phyloP scores from a whole-genome alignment of 2,888 invertebrate species.

The Acanthosepion esculentum region DNA sequence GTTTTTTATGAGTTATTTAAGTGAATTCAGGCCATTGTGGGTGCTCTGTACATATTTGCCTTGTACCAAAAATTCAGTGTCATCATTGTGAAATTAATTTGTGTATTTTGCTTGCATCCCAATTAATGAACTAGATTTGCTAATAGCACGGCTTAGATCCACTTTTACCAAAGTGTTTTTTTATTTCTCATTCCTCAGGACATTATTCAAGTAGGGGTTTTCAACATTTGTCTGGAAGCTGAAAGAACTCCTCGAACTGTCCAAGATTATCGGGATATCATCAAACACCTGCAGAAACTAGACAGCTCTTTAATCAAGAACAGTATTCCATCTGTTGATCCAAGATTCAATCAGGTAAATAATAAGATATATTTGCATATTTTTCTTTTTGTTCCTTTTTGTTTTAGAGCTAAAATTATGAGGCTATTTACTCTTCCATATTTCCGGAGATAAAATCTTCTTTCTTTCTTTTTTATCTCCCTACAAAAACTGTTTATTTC shows the following conservation, averaged over 20 bases:
- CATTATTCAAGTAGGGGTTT: conserved; percentile 75
- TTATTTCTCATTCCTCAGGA: conserved; percentile 53
- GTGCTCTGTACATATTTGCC: too few species aligned
- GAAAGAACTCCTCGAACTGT: conserved; percentile 84
- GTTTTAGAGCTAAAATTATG: too few species aligned
- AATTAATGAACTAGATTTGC: not conserved
- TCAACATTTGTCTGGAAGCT: conserved; percentile 81
- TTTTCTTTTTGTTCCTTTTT: too few species aligned
- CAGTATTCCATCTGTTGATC: not conserved
- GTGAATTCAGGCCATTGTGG: too few species aligned
- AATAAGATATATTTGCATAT: not conserved
- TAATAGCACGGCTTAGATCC: not conserved
- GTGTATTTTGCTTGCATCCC: too few species aligned
- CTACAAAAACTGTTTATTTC: too few species aligned
- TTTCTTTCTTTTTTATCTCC: too few species aligned
- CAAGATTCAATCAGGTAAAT: conserved; percentile 54
- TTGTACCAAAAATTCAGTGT: too few species aligned
- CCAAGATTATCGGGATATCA: conserved; percentile 86
- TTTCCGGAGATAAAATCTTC: too few species aligned
- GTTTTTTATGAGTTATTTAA: too few species aligned
- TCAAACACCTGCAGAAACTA: conserved; percentile 84
- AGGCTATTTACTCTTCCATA: too few species aligned
- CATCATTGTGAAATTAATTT: too few species aligned
- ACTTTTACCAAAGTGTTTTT: not conserved
- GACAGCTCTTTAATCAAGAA: conserved; percentile 70